phyloP scores from a whole-genome alignment of 1,140 invertebrate genomes.

The Lepidurus couesii region DNA sequence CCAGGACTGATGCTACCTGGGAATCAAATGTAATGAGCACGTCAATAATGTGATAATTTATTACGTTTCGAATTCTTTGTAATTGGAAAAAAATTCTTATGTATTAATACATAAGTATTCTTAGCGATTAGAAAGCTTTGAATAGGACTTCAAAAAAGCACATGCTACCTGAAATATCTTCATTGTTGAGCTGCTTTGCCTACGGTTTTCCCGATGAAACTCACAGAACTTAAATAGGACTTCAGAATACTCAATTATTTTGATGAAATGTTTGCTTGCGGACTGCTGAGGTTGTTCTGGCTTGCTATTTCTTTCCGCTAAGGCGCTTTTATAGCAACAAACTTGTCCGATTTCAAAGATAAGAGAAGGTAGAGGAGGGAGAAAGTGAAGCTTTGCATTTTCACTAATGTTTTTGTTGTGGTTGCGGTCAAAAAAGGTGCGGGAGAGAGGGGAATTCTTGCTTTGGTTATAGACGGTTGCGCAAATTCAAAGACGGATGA shows the following conservation, averaged over 20 bases:
- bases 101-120: no score
- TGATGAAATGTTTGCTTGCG: not conserved
- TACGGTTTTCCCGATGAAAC: not conserved
- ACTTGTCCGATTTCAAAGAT: not conserved
- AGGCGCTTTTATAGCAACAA: not conserved
- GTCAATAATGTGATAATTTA: no score
- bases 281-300: not conserved
- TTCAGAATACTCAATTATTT: not conserved
- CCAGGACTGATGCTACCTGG: not conserved
- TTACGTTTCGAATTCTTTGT: no score
- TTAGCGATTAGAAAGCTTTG: not conserved
- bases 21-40: no score
- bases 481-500: not conserved
- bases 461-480: not conserved
- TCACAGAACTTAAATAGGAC: not conserved
- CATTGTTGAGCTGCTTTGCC: not conserved
- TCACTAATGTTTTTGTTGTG: not conserved
- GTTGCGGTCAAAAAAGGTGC: not conserved
- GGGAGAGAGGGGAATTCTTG: not conserved
- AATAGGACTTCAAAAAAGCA: no score
- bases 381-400: not conserved
- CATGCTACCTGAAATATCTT: not conserved
- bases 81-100: no score
- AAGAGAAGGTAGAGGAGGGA: not conserved
- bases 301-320: not conserved